Conservation (phyloP, 2,797 vertebrate species). For the Cynopterus sphinx region DNA sequence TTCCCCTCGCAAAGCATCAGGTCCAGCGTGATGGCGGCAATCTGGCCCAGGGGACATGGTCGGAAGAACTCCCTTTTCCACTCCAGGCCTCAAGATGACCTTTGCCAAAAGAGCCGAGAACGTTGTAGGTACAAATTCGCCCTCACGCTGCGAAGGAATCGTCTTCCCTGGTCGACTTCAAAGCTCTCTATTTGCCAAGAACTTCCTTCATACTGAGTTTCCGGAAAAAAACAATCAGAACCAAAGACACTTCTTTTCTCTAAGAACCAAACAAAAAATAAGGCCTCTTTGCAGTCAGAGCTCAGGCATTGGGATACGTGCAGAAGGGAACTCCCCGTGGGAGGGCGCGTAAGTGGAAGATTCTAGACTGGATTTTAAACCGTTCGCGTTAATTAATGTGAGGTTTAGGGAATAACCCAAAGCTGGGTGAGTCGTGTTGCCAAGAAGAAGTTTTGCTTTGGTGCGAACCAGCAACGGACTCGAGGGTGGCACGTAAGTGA, state of each 20-base stretch:
- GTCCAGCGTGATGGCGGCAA: not conserved
- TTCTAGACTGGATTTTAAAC: not conserved
- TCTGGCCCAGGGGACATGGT: not conserved
- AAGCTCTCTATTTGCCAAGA: not conserved
- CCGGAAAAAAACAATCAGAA: slow-evolving; percentile 10
- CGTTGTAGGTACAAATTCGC: not conserved
- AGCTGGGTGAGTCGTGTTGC: not conserved
- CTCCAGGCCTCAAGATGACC: not conserved
- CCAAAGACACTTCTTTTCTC: not conserved
- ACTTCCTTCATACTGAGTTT: slow-evolving; percentile 26
- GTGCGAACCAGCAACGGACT: not conserved
- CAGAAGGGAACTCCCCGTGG: not conserved
- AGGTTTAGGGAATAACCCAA: not conserved
- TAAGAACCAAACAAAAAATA: not conserved
- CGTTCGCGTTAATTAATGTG: not conserved
- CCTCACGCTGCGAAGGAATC: not conserved
- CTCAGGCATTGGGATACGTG: not conserved
- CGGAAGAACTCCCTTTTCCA: not conserved
- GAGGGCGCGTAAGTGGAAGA: not conserved
- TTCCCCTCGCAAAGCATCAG: not conserved
- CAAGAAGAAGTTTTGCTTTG: not conserved
- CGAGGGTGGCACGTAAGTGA: not conserved
- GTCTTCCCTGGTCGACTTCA: slow-evolving; percentile 17
- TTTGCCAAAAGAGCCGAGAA: slow-evolving; percentile 11
- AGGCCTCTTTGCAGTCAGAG: not conserved